Evolutionary conservation across 2,888 invertebrate genomes (phyloP).

Genomic region (Drosophila rubida): DNA sequence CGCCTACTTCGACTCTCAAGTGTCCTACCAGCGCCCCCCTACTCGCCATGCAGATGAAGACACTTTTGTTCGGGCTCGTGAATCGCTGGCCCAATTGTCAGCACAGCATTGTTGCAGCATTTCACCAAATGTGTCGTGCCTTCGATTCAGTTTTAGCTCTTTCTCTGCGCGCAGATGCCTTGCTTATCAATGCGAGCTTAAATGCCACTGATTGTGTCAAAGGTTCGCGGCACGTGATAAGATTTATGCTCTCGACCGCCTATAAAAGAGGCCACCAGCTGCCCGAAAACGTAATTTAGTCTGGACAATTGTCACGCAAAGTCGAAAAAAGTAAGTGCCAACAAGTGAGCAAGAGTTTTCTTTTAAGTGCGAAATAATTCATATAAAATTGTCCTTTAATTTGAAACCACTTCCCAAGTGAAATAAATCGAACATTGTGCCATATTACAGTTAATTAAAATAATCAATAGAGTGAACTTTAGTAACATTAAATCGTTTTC

Average conservation of each 20-base stretch:
- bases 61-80: constrained; percentile 55
- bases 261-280: constrained; percentile 58
- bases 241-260: constrained; percentile 11
- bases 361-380: not conserved
- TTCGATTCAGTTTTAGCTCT: constrained; percentile 28
- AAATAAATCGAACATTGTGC: no score
- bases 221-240: constrained; percentile 59
- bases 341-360: not conserved
- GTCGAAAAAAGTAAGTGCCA: constrained; percentile 57
- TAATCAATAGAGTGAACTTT: not conserved
- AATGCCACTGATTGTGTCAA: constrained; percentile 67
- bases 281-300: constrained; percentile 47
- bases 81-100: constrained; percentile 34
- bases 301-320: constrained; percentile 38
- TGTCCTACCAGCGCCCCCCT: constrained; percentile 2
- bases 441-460: no score
- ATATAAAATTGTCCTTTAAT: no score
- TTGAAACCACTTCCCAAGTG: no score
- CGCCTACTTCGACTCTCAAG: constrained; percentile 58
- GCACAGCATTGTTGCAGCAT: constrained; percentile 38
- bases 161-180: constrained; percentile 22
- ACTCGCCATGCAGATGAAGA: constrained; percentile 39
- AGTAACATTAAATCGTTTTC: not conserved
- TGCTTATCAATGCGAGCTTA: constrained; percentile 58
- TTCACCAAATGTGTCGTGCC: constrained; percentile 56